Base-by-base conservation (phyloP, 2,797 vertebrate genomes). In the Phoebastria nigripes region DNA sequence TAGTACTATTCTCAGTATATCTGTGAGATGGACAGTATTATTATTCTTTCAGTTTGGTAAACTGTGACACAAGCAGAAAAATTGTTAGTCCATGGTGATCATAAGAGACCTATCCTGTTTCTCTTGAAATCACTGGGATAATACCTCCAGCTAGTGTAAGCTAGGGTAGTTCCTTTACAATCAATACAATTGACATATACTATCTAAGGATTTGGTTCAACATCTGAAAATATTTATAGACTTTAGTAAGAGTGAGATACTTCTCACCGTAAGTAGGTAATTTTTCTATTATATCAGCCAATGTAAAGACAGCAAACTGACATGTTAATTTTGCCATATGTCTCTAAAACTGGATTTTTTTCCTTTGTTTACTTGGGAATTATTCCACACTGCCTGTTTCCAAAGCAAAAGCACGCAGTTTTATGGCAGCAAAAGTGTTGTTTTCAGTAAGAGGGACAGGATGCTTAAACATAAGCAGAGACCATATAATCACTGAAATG, bases 81-180 rank as follows among this genome's bases (percentile, higher is more conserved):
- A 21, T 4, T 9, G 1, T 8, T 71, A 8, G 0, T 35, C 5
- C 2, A 0, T 63, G 10, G 7, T 37, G 28, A 33, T 58, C 15
- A 15, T n/a, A 24, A 69, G 8, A 52, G 15, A 87, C 2, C 2
- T 49, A 16, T 25, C 16, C 3, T 10, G 1, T 16, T 89, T 66
- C 16, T 89, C 13, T 35, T 85, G 12, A 85, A 91, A 90, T 44
- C 8, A 41, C 4, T 17, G 3, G 7, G 21, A 31, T 56, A 73
- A 16, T 19, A 79, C 12, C 26, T 82, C 33, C 42, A 70, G 33
- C 22, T 77, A 12, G 4, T 31, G 10, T 8, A 87, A 37, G 3
- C 13, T 19, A 16, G 21, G 42, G 16, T 41, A 85, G 11, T 6
- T 70, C 31, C 25, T 65, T 72, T 47, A 37, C 0, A 5, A 35